These are phyloP conservation scores for Sebastes diaconus DNA, from an alignment of 2,797 vertebrate species.

Conservation along the genomic window DNA sequence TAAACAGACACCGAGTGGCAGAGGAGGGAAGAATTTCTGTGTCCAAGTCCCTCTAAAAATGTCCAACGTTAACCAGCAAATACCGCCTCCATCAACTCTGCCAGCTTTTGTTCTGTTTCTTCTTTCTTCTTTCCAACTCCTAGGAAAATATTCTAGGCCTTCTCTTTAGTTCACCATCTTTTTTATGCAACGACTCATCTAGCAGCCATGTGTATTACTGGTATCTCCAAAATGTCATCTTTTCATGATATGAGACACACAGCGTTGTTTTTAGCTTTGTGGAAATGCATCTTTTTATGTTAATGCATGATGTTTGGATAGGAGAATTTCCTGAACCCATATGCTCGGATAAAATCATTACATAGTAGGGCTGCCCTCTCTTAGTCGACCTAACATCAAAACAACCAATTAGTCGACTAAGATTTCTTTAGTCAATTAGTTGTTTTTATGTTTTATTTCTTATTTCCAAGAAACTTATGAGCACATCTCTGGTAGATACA, in stretches of 20 bases:
- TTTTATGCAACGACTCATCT: neutral
- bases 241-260: neutral
- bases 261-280: neutral
- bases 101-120: neutral
- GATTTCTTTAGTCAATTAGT: too few relatives aligned
- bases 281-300: neutral
- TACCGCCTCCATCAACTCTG: neutral
- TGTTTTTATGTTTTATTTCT: too few relatives aligned
- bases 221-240: neutral
- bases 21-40: neutral
- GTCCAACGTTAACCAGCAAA: neutral
- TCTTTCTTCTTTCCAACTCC: neutral
- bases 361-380: too few relatives aligned
- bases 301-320: neutral
- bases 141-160: neutral
- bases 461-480: too few relatives aligned
- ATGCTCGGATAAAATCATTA: neutral
- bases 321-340: neutral
- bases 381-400: too few relatives aligned
- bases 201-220: neutral
- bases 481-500: too few relatives aligned
- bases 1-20: constrained; percentile 14
- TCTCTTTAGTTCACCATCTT: neutral
- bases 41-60: neutral
- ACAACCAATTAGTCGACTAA: too few relatives aligned